phyloP scores from a whole-genome alignment of 2,113 vertebrate genomes.

The Oryzias melastigma region DNA sequence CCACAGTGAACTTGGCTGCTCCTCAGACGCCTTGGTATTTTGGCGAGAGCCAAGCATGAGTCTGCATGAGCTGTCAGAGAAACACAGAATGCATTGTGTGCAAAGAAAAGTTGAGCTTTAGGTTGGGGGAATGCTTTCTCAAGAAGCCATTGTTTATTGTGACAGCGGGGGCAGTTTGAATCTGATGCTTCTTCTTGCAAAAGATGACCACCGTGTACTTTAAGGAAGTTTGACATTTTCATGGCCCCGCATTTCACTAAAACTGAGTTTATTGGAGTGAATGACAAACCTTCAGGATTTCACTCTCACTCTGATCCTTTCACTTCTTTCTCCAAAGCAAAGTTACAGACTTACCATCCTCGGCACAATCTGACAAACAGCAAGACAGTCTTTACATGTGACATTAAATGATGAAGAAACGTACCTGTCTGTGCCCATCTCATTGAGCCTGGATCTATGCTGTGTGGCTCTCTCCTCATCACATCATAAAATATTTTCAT shows the following conservation, averaged over 20 bases:
- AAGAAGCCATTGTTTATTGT: conserved; percentile 39
- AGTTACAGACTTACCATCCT: no score
- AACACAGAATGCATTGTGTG: conserved; percentile 57
- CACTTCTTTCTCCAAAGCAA: neutral
- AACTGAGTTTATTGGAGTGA: neutral
- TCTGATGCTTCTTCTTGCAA: neutral
- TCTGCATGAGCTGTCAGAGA: conserved; percentile 38
- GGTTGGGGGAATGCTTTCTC: conserved; percentile 27
- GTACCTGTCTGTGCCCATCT: no score
- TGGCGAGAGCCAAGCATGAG: conserved; percentile 29
- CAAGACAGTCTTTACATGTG: no score
- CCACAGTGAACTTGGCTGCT: conserved; percentile 34
- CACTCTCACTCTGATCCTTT: neutral
- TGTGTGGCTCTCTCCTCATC: no score
- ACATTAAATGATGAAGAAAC: no score
- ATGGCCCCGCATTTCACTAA: no score
- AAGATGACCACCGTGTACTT: neutral
- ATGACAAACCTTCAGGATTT: neutral
- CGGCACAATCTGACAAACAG: no score
- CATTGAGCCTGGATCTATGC: no score
- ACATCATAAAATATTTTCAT: no score
- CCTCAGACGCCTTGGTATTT: conserved; percentile 42
- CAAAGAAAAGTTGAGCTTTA: conserved; percentile 33
- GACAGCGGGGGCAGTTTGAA: conserved; percentile 11
- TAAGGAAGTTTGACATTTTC: neutral